phyloP scores from a whole-genome alignment of 2,888 invertebrate genomes.

The Ganaspis brasiliensis region DNA sequence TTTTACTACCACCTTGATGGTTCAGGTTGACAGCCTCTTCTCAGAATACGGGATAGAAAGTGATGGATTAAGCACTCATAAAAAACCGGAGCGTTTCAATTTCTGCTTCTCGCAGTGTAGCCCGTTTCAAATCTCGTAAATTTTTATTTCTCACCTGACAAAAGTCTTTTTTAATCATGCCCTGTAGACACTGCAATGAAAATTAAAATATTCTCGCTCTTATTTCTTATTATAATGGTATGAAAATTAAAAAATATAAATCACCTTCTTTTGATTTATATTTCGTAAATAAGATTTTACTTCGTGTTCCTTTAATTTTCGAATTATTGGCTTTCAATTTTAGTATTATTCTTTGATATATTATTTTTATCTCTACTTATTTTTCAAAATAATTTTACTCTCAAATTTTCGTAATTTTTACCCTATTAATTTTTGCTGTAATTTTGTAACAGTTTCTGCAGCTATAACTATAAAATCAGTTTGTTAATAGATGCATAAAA shows the following conservation, averaged over 20 bases:
- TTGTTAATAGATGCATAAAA: no score
- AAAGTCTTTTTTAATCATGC: slow-evolving; percentile 1
- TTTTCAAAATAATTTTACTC: no score
- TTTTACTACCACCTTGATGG: slow-evolving; percentile 17
- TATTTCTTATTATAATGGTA: slow-evolving; percentile 14
- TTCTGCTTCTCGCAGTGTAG: slow-evolving; percentile 3
- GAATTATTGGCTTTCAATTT: slow-evolving; percentile 11
- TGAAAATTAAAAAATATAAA: slow-evolving; percentile 16
- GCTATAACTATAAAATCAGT: no score
- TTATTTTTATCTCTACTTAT: no score
- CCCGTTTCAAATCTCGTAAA: slow-evolving; percentile 27
- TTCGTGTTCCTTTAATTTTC: background rate
- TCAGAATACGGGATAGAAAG: slow-evolving; percentile 28
- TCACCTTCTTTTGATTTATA: background rate
- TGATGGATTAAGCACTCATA: slow-evolving; percentile 38
- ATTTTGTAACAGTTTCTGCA: no score
- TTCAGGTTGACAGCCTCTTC: slow-evolving; percentile 31
- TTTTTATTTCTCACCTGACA: slow-evolving; percentile 34
- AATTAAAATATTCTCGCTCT: background rate
- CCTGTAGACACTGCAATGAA: slow-evolving; percentile 12
- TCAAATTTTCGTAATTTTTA: no score
- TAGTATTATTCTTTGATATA: no score
- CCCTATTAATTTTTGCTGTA: no score
- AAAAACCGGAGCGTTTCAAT: slow-evolving; percentile 35
- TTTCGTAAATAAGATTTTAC: background rate